These are phyloP conservation scores for Drosophila longiperda DNA, from an alignment of 2,888 invertebrate species.

Conservation along the genomic window DNA sequence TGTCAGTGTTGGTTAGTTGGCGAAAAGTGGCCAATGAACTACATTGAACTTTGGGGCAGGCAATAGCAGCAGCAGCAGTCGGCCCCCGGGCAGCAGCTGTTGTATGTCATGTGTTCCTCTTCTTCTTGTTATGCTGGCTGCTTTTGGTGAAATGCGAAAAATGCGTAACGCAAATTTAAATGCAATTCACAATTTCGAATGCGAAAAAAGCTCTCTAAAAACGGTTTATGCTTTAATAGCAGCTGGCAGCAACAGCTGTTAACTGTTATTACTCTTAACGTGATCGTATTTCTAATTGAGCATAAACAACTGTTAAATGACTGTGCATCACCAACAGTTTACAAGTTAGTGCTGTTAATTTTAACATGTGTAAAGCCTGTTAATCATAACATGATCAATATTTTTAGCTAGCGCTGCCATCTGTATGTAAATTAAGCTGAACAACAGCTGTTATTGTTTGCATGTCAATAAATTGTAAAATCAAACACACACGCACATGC, in stretches of 20 bases:
- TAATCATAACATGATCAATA: conserved; percentile 52
- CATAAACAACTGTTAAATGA: background rate
- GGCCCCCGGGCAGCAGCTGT: conserved; percentile 57
- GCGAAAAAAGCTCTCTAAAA: conserved; percentile 1
- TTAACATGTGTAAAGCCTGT: conserved; percentile 19
- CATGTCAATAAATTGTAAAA: conserved; percentile 30
- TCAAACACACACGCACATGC: background rate
- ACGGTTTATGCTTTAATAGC: background rate
- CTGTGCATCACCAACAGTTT: background rate
- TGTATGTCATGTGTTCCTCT: conserved; percentile 58
- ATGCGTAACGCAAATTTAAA: conserved; percentile 34
- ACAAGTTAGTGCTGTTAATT: background rate
- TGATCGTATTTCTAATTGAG: background rate
- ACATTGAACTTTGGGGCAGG: conserved; percentile 74
- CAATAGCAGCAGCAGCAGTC: conserved; percentile 30
- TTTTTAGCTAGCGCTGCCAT: conserved; percentile 27
- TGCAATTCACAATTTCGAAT: conserved; percentile 33
- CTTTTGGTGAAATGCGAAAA: conserved; percentile 47
- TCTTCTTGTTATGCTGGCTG: conserved; percentile 29
- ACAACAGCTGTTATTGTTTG: conserved; percentile 54
- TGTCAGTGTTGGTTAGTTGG: conserved; percentile 56
- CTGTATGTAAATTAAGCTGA: conserved; percentile 39
- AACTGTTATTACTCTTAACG: background rate
- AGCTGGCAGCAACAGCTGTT: conserved; percentile 29
- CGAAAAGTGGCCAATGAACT: conserved; percentile 81